phyloP scores from a whole-genome alignment of 1,140 invertebrate species.

The Nasonia longicornis region DNA sequence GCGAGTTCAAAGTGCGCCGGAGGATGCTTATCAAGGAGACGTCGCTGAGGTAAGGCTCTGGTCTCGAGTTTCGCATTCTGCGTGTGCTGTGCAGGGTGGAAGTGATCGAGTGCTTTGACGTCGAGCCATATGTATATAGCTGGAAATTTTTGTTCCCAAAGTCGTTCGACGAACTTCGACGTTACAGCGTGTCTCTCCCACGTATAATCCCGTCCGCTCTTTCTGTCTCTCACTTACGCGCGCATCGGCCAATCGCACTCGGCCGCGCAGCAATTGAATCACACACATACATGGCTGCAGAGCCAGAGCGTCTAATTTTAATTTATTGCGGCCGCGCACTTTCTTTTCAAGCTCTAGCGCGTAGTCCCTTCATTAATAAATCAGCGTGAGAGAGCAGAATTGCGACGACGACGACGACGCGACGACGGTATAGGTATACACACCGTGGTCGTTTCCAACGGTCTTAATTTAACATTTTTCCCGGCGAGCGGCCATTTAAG shows the following conservation, averaged over 20 bases:
- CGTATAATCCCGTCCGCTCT: not conserved
- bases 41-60: conserved; percentile 62
- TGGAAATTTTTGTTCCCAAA: conserved; percentile 17
- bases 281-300: not conserved
- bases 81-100: too few relatives aligned
- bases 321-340: conserved; percentile 33
- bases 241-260: not conserved
- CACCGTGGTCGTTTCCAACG: not conserved
- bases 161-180: too few relatives aligned
- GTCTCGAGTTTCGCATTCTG: too few relatives aligned
- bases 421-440: not conserved
- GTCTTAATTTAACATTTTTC: too few relatives aligned
- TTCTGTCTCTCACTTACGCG: not conserved
- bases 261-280: conserved; percentile 29
- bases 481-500: too few relatives aligned
- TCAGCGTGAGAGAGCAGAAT: not conserved
- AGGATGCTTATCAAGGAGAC: conserved; percentile 67
- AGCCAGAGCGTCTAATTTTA: conserved; percentile 22
- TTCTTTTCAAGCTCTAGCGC: conserved; percentile 26
- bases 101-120: too few relatives aligned
- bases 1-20: conserved; percentile 44
- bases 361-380: conserved; percentile 26
- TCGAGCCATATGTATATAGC: too few relatives aligned
- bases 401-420: not conserved
- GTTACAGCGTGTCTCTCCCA: conserved; percentile 57